A percentile compares a stretch with the other conserved stretches of the same genome.
Conservation (phyloP, 2,797 vertebrate species). For the Halcyon leucocephala region DNA sequence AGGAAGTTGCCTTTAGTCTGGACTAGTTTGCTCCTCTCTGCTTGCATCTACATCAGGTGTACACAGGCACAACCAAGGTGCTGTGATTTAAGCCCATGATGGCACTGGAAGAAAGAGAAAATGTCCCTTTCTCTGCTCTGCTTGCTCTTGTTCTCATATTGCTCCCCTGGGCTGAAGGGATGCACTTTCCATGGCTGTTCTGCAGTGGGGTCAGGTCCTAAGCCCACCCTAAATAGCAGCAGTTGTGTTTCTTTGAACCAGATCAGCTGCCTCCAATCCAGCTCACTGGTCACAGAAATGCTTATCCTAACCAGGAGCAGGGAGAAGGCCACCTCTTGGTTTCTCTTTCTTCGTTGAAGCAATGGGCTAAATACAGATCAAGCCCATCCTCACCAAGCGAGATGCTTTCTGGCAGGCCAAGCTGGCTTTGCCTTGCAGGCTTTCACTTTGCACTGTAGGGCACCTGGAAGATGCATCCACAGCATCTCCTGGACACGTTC, state of each 20-base stretch:
- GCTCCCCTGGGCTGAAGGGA: background rate
- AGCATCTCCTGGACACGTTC: background rate
- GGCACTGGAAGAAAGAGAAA: background rate
- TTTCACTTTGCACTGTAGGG: background rate
- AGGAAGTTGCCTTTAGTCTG: background rate
- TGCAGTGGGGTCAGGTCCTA: background rate
- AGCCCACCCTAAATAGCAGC: fast-evolving
- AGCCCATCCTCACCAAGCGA: background rate
- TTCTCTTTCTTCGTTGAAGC: background rate
- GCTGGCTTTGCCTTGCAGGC: background rate
- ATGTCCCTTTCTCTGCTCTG: background rate
- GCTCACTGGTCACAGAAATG: background rate
- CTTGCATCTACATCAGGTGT: background rate
- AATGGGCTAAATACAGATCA: background rate
- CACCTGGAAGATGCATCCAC: background rate
- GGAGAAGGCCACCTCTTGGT: background rate
- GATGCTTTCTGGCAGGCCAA: background rate
- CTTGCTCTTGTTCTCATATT: fast-evolving
- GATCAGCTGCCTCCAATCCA: background rate
- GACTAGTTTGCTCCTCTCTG: background rate
- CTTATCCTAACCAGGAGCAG: background rate
- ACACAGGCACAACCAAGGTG: too few relatives aligned
- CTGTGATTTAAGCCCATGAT: background rate
- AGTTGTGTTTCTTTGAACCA: background rate
- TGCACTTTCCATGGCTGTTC: background rate